A percentile compares a stretch with the other conserved stretches of the same genome.
These are phyloP conservation scores for Ia io DNA, from an alignment of 2,113 vertebrate species.

Conservation along the genomic window DNA sequence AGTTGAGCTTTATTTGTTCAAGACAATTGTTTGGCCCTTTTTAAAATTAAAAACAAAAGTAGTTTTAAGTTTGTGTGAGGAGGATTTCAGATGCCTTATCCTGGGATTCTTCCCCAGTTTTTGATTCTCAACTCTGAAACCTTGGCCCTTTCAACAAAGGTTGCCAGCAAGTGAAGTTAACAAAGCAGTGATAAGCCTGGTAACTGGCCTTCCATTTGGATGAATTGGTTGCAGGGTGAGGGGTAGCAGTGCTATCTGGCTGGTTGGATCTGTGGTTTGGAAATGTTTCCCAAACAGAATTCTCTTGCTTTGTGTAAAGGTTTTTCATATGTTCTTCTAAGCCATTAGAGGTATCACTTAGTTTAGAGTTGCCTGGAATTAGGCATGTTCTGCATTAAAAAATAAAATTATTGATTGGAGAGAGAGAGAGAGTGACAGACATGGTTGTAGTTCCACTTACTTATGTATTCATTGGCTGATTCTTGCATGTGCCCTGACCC, in stretches of 20 bases:
- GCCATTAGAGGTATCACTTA: slow-evolving; percentile 36
- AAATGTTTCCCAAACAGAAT: slow-evolving; percentile 46
- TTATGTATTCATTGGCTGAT: background rate
- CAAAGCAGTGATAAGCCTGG: slow-evolving; percentile 46
- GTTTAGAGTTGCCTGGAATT: slow-evolving; percentile 44
- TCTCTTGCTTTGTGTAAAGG: slow-evolving; percentile 52
- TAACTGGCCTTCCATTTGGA: background rate
- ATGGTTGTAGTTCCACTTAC: background rate
- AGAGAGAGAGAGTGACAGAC: background rate
- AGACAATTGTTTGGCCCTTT: background rate
- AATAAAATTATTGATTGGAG: background rate
- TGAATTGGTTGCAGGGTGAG: slow-evolving; percentile 7
- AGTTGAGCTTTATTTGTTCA: slow-evolving; percentile 38
- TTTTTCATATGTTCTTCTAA: slow-evolving; percentile 50
- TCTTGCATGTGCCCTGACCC: background rate
- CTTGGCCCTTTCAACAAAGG: slow-evolving; percentile 14
- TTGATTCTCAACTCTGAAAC: slow-evolving; percentile 44
- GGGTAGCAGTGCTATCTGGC: background rate
- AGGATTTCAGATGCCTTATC: background rate
- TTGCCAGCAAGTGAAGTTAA: slow-evolving; percentile 51
- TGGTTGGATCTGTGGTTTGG: slow-evolving; percentile 50
- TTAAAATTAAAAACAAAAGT: background rate
- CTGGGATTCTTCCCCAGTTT: background rate
- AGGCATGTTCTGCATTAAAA: slow-evolving; percentile 32
- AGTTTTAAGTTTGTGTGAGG: slow-evolving; percentile 25